Evolutionary conservation across 2,888 invertebrate species (phyloP).

Genomic region (Trilocha varians): DNA sequence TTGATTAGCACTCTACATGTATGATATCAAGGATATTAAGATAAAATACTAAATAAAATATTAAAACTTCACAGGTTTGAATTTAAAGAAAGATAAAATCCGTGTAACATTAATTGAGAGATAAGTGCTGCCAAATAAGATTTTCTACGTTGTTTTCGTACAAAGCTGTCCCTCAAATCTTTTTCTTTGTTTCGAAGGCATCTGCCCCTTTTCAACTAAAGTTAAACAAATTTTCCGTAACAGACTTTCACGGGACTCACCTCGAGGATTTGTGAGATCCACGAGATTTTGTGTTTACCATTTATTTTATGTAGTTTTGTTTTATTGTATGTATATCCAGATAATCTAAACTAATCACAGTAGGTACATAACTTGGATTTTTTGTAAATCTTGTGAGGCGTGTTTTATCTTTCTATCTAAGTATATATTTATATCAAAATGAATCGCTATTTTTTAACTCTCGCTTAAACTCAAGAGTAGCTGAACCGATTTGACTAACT

Average conservation of each 20-base stretch:
- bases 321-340: conserved; percentile 10
- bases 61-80: background rate
- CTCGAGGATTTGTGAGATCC: conserved; percentile 58
- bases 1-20: too few relatives aligned
- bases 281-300: conserved; percentile 53
- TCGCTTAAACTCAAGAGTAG: too few relatives aligned
- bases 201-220: conserved; percentile 56
- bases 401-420: too few relatives aligned
- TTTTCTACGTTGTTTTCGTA: conserved; percentile 38
- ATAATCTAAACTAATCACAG: background rate
- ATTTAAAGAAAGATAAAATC: conserved; percentile 13
- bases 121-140: conserved; percentile 48
- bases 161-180: conserved; percentile 48
- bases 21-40: too few relatives aligned
- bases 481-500: too few relatives aligned
- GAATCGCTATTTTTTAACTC: too few relatives aligned
- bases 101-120: conserved; percentile 48
- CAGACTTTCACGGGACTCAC: conserved; percentile 58
- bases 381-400: too few relatives aligned
- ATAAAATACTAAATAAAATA: background rate
- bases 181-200: conserved; percentile 44
- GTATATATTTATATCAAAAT: too few relatives aligned
- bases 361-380: conserved; percentile 2
- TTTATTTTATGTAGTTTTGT: conserved; percentile 27
- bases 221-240: conserved; percentile 65